Conservation (phyloP, 2,888 invertebrate genomes). For the Drosophila acutilabella region DNA sequence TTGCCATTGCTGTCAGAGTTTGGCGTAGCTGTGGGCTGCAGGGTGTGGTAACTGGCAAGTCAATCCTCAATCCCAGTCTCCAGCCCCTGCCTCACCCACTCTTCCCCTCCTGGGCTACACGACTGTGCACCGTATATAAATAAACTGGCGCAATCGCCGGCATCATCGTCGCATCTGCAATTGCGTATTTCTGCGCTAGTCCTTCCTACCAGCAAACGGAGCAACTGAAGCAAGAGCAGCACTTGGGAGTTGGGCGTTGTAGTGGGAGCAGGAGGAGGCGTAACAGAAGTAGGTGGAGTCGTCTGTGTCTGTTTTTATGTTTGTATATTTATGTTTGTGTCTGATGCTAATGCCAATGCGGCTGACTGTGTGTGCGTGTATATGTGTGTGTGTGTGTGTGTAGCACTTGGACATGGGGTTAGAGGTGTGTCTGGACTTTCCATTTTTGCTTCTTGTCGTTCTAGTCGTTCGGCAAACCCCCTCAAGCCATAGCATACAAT, state of each 20-base stretch:
- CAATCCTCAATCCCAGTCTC: slow-evolving; percentile 27
- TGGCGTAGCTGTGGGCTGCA: slow-evolving; percentile 1
- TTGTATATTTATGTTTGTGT: slow-evolving; percentile 63
- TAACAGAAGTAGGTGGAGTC: slow-evolving; percentile 38
- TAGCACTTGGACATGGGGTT: slow-evolving; percentile 40
- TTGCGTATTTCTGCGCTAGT: slow-evolving; percentile 67
- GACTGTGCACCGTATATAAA: slow-evolving; percentile 59
- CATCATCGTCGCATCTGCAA: slow-evolving; percentile 79
- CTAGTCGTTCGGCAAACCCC: slow-evolving; percentile 25
- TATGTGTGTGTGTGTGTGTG: neutral
- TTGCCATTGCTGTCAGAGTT: slow-evolving; percentile 53
- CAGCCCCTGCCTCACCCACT: slow-evolving; percentile 9
- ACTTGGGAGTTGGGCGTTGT: neutral
- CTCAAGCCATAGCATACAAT: slow-evolving; percentile 78
- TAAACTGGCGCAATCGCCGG: slow-evolving; percentile 78
- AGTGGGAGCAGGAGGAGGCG: slow-evolving; percentile 15
- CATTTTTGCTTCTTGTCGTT: slow-evolving; percentile 70
- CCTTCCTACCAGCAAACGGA: slow-evolving; percentile 18
- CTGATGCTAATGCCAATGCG: slow-evolving; percentile 61
- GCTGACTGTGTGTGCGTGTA: slow-evolving; percentile 39
- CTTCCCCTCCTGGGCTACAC: neutral
- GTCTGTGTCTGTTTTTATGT: slow-evolving; percentile 61
- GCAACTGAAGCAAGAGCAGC: neutral
- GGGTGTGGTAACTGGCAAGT: slow-evolving; percentile 1
- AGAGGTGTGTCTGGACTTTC: slow-evolving; percentile 78